Conservation (phyloP, 2,113 vertebrate genomes). For the Malurus cyaneus region DNA sequence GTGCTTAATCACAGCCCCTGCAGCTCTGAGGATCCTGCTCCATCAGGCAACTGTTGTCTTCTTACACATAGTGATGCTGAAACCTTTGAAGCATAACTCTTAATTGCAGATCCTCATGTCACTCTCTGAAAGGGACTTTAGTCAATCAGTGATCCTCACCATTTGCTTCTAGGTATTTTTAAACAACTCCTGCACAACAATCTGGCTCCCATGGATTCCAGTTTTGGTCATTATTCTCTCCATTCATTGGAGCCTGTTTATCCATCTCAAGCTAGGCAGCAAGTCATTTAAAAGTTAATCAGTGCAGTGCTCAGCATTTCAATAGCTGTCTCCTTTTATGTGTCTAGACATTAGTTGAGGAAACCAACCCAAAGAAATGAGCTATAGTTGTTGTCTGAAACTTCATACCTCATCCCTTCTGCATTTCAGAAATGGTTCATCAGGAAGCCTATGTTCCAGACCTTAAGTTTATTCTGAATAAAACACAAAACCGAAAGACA, state of each 20-base stretch:
- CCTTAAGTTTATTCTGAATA: neutral
- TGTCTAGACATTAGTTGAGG: constrained; percentile 32
- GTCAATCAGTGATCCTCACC: constrained; percentile 45
- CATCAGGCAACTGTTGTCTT: neutral
- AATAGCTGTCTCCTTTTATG: constrained; percentile 48
- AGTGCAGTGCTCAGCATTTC: constrained; percentile 58
- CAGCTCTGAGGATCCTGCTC: neutral
- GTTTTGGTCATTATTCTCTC: constrained; percentile 35
- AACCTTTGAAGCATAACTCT: neutral
- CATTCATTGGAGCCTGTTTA: constrained; percentile 48
- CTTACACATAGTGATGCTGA: neutral
- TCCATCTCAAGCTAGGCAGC: constrained; percentile 43
- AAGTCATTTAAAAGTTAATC: constrained; percentile 70
- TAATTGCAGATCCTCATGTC: neutral
- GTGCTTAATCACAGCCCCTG: neutral
- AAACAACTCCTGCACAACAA: constrained; percentile 3
- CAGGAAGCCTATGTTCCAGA: neutral
- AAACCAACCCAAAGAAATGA: constrained; percentile 38
- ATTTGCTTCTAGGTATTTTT: constrained; percentile 59
- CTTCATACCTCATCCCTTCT: neutral
- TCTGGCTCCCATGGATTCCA: constrained; percentile 38
- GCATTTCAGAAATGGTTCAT: constrained; percentile 36
- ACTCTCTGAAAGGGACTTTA: constrained; percentile 19
- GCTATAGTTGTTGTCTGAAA: constrained; percentile 6
- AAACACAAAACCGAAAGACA: neutral